These are phyloP conservation scores for Colinus virginianus DNA, from an alignment of 2,113 vertebrate species.

Conservation along the genomic window DNA sequence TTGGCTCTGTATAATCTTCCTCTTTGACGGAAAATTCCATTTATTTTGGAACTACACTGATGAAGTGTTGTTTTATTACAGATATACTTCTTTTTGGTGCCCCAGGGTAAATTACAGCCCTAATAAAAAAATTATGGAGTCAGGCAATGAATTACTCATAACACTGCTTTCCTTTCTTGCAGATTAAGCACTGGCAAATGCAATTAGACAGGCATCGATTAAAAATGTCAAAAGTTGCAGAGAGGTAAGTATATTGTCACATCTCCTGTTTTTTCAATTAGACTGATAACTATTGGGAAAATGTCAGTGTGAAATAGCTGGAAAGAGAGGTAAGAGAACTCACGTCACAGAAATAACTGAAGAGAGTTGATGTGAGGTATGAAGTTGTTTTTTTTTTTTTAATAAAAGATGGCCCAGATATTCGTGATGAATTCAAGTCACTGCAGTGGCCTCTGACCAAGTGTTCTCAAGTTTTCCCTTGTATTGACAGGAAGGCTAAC, in stretches of 20 bases:
- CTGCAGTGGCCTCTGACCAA: not conserved
- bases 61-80: conserved; percentile 9
- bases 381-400: not conserved
- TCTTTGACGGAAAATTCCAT: not conserved
- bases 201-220: conserved; percentile 98
- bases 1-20: not conserved
- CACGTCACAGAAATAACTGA: not conserved
- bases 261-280: not conserved
- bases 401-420: not conserved
- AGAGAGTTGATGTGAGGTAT: not conserved
- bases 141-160: conserved; percentile 7
- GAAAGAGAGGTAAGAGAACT: not conserved
- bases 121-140: conserved; percentile 15
- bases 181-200: conserved; percentile 98
- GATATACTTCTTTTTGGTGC: conserved; percentile 15
- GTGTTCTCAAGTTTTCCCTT: not conserved
- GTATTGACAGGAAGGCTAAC: not conserved
- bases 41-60: not conserved
- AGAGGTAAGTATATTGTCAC: conserved; percentile 85
- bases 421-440: not conserved
- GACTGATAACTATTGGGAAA: not conserved
- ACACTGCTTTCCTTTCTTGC: conserved; percentile 71
- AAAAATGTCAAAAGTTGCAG: conserved; percentile 99
- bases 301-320: not conserved
- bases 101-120: conserved; percentile 13